Percentiles rank a stretch among this genome's conserved stretches.
Conservation (phyloP, 2,888 invertebrate species). For the Cheilosia impressa region DNA sequence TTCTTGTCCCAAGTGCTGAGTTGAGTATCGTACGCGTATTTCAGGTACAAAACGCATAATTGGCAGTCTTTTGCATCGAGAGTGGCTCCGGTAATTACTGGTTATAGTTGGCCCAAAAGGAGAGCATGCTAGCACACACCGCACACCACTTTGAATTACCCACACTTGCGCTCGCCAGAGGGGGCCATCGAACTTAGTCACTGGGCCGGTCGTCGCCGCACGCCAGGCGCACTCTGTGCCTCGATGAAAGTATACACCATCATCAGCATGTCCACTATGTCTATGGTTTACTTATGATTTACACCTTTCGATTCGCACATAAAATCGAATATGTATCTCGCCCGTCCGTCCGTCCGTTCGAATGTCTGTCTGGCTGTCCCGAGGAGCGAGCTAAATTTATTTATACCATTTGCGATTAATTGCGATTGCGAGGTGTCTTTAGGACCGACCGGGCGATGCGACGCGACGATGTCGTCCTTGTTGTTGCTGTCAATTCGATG, state of each 20-base stretch:
- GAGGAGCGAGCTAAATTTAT: constrained; percentile 57
- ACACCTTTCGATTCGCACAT: constrained; percentile 64
- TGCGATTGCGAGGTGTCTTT: constrained; percentile 66
- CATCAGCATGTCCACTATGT: constrained; percentile 40
- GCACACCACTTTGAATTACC: constrained; percentile 40
- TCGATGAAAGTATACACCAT: constrained; percentile 50
- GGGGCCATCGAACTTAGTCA: constrained; percentile 58
- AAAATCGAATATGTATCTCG: constrained; percentile 36
- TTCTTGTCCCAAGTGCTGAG: background rate
- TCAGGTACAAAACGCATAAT: constrained; percentile 69
- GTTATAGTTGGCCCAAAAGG: constrained; percentile 64
- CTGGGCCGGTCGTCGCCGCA: constrained; percentile 5
- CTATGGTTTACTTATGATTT: constrained; percentile 73
- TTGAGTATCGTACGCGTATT: constrained; percentile 41
- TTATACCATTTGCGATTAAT: constrained; percentile 70
- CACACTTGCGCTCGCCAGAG: constrained; percentile 41
- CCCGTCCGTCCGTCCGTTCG: background rate
- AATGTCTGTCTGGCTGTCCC: background rate
- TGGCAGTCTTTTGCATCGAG: constrained; percentile 68
- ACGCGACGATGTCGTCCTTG: constrained; percentile 17
- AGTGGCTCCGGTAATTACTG: constrained; percentile 70
- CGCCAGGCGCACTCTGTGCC: constrained; percentile 24
- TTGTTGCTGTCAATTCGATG: constrained; percentile 34
- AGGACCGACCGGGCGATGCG: constrained; percentile 16
- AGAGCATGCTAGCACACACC: constrained; percentile 27